Base-by-base conservation (phyloP, 2,888 invertebrate genomes). In the Cheilosia vulpina region DNA sequence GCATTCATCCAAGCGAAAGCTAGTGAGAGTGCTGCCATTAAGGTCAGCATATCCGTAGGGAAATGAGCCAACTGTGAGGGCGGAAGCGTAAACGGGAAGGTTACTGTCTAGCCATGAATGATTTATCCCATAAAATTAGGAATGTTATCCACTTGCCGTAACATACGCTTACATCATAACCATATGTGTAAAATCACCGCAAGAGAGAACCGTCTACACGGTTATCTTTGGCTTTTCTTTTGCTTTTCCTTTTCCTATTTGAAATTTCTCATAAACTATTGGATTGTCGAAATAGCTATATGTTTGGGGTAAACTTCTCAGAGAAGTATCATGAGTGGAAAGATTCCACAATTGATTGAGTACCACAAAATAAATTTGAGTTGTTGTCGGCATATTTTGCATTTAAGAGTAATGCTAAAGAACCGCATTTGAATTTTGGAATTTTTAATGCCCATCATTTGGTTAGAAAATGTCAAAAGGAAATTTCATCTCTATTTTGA, bases 61-160 rank as follows among this genome's bases (percentile, higher is more conserved):
- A 60, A 68, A 45, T 34, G 19, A 62, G 66, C n/a, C 66, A 41
- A 53, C 47, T 19, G 58, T n/a, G 38, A 60, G 66, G 62, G 34
- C 73, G 63, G 52, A 65, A 15, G 43, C 17, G 19, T 24, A 9
- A 31, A 24, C 55, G 71, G 52, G 52, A 45, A 52, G 65, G 71
- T 58, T 78, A 38, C 47, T 80, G 87, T 87, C 88, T 88, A 88
- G 89, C 87, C 89, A 90, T 90, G 90, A 90, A 91, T 90, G 90
- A 91, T 90, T 91, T 90, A 91, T 91, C 89, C 89, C 88, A 89
- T 88, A 88, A 89, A 90, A 91, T 85, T 76, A 80, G 84, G 84
- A 80, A 75, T 69, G 75, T 65, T 75, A 75, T 71, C 58, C 84
- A 58, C 75, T 68, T 73, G 43, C 45, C 55, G 58, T 72, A 65